These are phyloP conservation scores for Drosophila aldrichi DNA, from an alignment of 2,888 invertebrate genomes.

Conservation along the genomic window DNA sequence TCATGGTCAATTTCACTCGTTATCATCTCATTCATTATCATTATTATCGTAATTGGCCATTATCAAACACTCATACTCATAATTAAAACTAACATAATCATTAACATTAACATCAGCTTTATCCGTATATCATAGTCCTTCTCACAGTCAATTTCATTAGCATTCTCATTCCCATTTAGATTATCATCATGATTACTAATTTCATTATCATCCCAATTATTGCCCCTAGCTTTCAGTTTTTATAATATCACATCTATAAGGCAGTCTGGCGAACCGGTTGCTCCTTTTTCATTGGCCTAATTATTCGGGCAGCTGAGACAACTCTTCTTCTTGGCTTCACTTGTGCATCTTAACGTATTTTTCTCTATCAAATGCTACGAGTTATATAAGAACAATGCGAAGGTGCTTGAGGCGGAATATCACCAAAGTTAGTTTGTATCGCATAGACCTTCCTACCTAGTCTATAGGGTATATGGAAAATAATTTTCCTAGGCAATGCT, in stretches of 20 bases:
- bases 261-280: neutral
- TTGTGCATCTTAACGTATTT: neutral
- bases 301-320: neutral
- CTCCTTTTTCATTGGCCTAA: conserved; percentile 1
- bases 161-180: neutral
- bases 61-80: neutral
- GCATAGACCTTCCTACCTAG: neutral
- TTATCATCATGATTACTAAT: neutral
- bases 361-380: neutral
- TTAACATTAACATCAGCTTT: neutral
- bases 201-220: neutral
- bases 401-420: too few relatives aligned
- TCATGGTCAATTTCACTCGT: too few relatives aligned
- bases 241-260: neutral
- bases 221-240: neutral
- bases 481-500: conserved; percentile 22
- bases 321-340: neutral
- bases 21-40: neutral
- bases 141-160: neutral
- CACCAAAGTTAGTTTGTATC: neutral
- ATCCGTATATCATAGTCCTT: neutral
- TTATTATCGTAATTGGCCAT: too few relatives aligned
- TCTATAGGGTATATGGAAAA: conserved; percentile 31
- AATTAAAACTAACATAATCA: too few relatives aligned
- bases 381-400: neutral